Conservation (phyloP, 2,113 vertebrate species). For the Boleophthalmus pectinirostris region DNA sequence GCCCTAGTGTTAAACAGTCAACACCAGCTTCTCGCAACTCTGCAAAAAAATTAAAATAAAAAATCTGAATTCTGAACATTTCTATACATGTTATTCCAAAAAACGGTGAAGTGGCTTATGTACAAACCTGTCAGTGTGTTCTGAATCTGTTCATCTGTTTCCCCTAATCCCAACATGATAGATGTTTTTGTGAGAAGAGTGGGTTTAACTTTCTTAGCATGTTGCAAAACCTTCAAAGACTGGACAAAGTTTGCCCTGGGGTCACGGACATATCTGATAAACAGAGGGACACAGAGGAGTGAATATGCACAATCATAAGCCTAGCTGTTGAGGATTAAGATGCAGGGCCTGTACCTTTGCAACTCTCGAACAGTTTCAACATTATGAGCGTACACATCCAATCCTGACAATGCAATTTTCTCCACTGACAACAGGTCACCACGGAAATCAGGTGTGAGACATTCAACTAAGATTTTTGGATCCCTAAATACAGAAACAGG, state of each 20-base stretch:
- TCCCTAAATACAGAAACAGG: conserved; percentile 72
- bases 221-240: conserved; percentile 85
- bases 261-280: conserved; percentile 87
- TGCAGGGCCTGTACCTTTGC: conserved; percentile 80
- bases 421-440: conserved; percentile 88
- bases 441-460: conserved; percentile 95
- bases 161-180: conserved; percentile 94
- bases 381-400: conserved; percentile 96
- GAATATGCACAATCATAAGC: neutral
- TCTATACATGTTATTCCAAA: neutral
- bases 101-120: neutral
- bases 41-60: conserved; percentile 57
- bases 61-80: neutral
- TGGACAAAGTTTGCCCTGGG: conserved; percentile 92
- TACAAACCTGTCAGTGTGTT: conserved; percentile 83
- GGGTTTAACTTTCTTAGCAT: conserved; percentile 85
- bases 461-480: conserved; percentile 88
- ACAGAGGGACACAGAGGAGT: neutral
- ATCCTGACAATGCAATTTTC: conserved; percentile 85
- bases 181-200: conserved; percentile 90
- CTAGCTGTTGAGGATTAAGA: neutral
- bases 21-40: conserved; percentile 87
- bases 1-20: conserved; percentile 94
- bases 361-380: conserved; percentile 92
- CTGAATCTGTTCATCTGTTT: conserved; percentile 85